A percentile compares a stretch with the other conserved stretches of the same genome.
Conservation (phyloP, 2,888 invertebrate genomes). For the Trachelus iudaicus region DNA sequence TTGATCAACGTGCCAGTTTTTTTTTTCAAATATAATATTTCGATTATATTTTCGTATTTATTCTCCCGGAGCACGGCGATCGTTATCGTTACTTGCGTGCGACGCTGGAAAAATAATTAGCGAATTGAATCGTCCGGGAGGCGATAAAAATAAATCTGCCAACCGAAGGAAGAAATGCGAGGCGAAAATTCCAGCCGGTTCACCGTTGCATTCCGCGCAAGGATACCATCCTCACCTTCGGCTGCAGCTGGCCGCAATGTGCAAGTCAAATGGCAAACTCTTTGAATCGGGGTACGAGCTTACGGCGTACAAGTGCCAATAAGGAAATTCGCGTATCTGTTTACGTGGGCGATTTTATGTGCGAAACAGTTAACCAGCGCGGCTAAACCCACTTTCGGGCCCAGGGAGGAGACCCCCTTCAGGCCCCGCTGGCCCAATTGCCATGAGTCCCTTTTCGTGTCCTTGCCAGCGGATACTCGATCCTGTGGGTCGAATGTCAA, state of each 20-base stretch:
- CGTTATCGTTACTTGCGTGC: not conserved
- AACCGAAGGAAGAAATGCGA: not conserved
- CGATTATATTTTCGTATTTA: not conserved
- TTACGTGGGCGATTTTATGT: slow-evolving; percentile 25
- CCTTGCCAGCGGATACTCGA: not conserved
- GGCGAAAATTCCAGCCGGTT: not conserved
- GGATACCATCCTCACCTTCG: not conserved
- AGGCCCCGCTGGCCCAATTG: not conserved
- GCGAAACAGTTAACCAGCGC: slow-evolving; percentile 28
- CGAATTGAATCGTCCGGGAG: not conserved
- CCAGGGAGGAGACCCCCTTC: not conserved
- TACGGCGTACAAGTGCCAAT: not conserved
- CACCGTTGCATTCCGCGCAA: not conserved
- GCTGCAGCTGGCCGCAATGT: not conserved
- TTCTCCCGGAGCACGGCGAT: not conserved
- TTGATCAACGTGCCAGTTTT: not conserved
- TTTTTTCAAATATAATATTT: not conserved
- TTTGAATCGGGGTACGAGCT: not conserved
- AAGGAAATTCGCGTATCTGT: not conserved
- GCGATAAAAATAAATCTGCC: not conserved
- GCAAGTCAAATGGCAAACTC: not conserved
- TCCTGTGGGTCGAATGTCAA: not conserved
- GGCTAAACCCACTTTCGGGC: not conserved
- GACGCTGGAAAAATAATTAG: not conserved
- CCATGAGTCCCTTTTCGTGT: not conserved